Percentiles rank a stretch among this genome's conserved stretches.
phyloP scores from a whole-genome alignment of 2,888 invertebrate genomes.

The Agrilus mali region DNA sequence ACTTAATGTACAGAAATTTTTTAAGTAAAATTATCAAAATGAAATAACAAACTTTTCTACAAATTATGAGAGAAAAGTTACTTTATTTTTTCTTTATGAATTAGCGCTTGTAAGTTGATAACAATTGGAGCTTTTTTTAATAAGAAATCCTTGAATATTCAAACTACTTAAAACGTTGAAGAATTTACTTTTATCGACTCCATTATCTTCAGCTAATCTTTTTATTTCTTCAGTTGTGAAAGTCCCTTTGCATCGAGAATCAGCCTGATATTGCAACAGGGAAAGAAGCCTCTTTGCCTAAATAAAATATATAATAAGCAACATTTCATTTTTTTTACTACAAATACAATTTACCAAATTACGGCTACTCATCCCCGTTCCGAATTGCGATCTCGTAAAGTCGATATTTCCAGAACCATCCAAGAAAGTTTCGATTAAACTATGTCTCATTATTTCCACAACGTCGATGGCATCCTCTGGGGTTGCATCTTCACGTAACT shows the following conservation, averaged over 20 bases:
- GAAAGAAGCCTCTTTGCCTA: constrained; percentile 62
- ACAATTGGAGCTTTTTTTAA: constrained; percentile 53
- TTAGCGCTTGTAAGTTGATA: constrained; percentile 25
- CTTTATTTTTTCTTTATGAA: constrained; percentile 4
- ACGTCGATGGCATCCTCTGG: constrained; percentile 73
- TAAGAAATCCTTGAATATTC: constrained; percentile 73
- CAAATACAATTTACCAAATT: constrained; percentile 39
- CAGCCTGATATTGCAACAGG: constrained; percentile 51
- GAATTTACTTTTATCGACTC: constrained; percentile 51
- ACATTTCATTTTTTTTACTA: not conserved
- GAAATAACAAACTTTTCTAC: not conserved
- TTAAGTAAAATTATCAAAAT: too few relatives aligned
- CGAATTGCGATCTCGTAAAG: constrained; percentile 54
- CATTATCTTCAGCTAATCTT: constrained; percentile 53
- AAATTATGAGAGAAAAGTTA: constrained; percentile 19
- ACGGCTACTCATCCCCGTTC: constrained; percentile 59
- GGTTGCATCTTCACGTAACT: constrained; percentile 70
- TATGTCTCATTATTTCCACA: constrained; percentile 71
- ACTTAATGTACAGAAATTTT: too few relatives aligned
- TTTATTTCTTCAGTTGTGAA: constrained; percentile 68
- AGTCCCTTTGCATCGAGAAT: constrained; percentile 51
- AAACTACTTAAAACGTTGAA: constrained; percentile 60
- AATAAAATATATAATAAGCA: constrained; percentile 20
- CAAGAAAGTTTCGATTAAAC: constrained; percentile 63
- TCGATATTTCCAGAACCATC: constrained; percentile 56